Percentiles rank a stretch among this genome's conserved stretches.
Evolutionary conservation across 2,888 invertebrate genomes (phyloP).

Genomic region (Ectropis crepuscularia): DNA sequence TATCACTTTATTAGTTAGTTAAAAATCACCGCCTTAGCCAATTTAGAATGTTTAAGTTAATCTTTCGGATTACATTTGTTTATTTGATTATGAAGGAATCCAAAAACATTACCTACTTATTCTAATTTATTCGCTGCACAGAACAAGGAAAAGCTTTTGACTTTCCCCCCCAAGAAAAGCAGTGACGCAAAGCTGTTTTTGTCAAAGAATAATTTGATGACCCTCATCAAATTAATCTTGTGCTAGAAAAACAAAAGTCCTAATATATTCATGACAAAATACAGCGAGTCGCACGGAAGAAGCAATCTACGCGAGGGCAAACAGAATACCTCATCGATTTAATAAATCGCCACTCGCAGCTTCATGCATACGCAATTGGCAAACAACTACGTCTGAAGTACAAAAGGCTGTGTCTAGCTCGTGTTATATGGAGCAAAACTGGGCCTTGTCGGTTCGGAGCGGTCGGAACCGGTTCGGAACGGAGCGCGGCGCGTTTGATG

Average conservation of each 20-base stretch:
- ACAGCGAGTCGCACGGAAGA: slow-evolving; percentile 46
- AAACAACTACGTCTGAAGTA: slow-evolving; percentile 53
- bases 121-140: too few species aligned
- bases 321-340: slow-evolving; percentile 52
- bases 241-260: slow-evolving; percentile 22
- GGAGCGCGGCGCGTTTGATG: slow-evolving; percentile 60
- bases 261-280: slow-evolving; percentile 43
- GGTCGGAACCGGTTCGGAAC: slow-evolving; percentile 18
- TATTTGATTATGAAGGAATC: too few species aligned
- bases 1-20: slow-evolving; percentile 22
- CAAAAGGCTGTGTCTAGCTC: slow-evolving; percentile 48
- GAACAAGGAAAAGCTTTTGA: too few species aligned
- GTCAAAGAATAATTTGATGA: background rate
- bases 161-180: too few species aligned
- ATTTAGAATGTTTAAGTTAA: too few species aligned
- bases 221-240: background rate
- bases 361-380: slow-evolving; percentile 67
- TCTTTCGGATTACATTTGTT: too few species aligned
- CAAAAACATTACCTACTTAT: too few species aligned
- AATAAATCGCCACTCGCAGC: slow-evolving; percentile 53
- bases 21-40: background rate
- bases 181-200: background rate
- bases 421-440: slow-evolving; percentile 53
- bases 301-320: slow-evolving; percentile 48
- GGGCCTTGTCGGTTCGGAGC: slow-evolving; percentile 51